Base-by-base conservation (phyloP, 2,888 invertebrate species). In the Nomada ruficornis region DNA sequence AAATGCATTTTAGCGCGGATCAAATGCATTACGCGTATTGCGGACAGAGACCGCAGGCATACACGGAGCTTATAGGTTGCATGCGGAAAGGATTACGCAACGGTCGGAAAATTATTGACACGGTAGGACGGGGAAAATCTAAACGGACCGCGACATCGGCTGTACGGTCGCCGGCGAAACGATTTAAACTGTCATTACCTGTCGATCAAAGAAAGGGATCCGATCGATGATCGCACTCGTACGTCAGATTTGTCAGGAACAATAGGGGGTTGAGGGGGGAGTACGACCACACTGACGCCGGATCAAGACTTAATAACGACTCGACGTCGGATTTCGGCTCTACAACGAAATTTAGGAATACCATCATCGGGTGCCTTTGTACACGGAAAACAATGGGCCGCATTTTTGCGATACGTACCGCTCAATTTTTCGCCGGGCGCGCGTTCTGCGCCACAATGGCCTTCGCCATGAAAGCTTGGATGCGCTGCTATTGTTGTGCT, bases 181-280 rank as follows among this genome's bases (percentile, higher is more conserved):
- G 92, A 91, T 93, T 93, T 92, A 92, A 92, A 92, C 93, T 92
- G 93, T 92, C 92, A 92, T 93, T 93, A 93, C 93, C 93, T 93
- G 92, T 92, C 93, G 92, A 93, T 93, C 93, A 93, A 93, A 92
- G 92, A 92, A 93, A 92, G 91, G 89, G 88, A 89, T 83, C 86
- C 90, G 92, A 93, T 93, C 92, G 90, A 93, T 92, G 91, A 92
- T 92, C 91, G 89, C 89, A 89, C 90, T 89, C 89, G 85, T 90
- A 90, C 89, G 90, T 91, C 91, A 92, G 91, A 93, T 93, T 92
- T 92, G 81, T 87, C 83, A 73, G 86, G 87, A 92, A 92, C 92
- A 93, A 92, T 92, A 83, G 89, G 86, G 80, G 80, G 57, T 9
- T 18, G 50, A 50, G 50, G 15, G 50, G 50, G 2, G 52, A 18